These are phyloP conservation scores for Columbina picui DNA, from an alignment of 2,113 vertebrate species.

Conservation along the genomic window DNA sequence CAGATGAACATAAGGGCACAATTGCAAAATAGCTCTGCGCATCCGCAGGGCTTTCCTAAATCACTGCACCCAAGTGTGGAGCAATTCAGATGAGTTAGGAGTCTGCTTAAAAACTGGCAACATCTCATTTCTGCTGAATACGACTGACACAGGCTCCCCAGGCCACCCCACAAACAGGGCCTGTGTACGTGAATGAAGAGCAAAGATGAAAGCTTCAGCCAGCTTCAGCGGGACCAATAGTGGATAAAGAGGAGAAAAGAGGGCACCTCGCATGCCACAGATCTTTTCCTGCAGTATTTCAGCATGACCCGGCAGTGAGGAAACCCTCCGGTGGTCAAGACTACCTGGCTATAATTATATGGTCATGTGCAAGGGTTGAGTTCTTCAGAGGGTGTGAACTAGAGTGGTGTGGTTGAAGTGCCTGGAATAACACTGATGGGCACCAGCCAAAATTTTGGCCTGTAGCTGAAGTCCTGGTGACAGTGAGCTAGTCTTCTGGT, in stretches of 20 bases:
- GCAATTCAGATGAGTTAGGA: background rate
- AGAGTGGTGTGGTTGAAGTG: background rate
- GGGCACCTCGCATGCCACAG: background rate
- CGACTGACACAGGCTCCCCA: background rate
- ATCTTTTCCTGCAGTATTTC: background rate
- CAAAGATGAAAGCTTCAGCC: background rate
- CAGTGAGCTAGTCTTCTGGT: background rate
- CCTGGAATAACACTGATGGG: background rate
- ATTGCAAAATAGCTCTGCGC: background rate
- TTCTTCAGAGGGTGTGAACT: background rate
- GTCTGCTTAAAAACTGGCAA: background rate
- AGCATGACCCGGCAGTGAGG: background rate
- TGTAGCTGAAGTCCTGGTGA: background rate
- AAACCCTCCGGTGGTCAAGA: background rate
- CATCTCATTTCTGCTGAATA: background rate
- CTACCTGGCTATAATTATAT: background rate
- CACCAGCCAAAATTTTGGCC: background rate
- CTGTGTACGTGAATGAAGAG: background rate
- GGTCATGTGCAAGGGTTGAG: background rate
- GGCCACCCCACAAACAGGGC: fast-evolving
- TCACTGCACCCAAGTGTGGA: background rate
- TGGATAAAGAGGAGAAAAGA: background rate
- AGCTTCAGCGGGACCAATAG: fast-evolving
- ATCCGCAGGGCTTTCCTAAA: background rate
- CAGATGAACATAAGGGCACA: background rate